Evolutionary conservation across 2,797 vertebrate genomes (phyloP), one percentile per base, ranked within the genome.

Genomic region (Coilia nasus): DNA sequence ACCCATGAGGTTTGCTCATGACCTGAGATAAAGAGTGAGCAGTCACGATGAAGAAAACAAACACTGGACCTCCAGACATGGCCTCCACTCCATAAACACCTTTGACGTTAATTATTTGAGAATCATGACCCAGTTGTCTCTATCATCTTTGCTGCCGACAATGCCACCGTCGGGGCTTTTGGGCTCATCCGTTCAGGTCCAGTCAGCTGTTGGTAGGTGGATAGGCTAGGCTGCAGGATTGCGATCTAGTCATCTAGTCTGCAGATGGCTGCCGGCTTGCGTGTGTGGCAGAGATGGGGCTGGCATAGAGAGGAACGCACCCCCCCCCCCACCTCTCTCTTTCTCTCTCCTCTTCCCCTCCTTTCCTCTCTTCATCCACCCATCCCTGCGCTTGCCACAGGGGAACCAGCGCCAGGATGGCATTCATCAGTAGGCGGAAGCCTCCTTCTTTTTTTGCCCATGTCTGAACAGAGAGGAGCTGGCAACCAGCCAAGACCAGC

Each of bases 51-150:
- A 78, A 21, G 31, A 19, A 78, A 15, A 54, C 50, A 31, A 78
- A 44, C 71, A 78, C 71, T 78, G 71, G 11, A 41, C 71, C 71
- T 41, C 71, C 44, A 35, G 71, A 44, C 3, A 78, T 54, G 71
- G 7, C 71, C 71, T 41, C 71, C 35, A 19, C 35, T 35, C 5
- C 71, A 10, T 21, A 19, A 21, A 41, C 71, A 78, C 35, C 35
- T 10, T 6, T 78, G 71, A 78, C 41, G 71, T n/a, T 78, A 78
- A 78, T 78, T 1, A 78, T 31, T 78, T 78, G 19, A 44, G 71
- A 44, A 41, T 41, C 35, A 17, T 78, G 71, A 78, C 71, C 71
- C 35, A 41, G 71, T 78, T 78, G 71, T 78, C 31, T 35, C 35
- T n/a, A 44, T 78, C 35, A 44, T 35, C 41, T 78, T 78, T 2